Base-by-base conservation (phyloP, 2,113 vertebrate species). In the Ascaphus truei region DNA sequence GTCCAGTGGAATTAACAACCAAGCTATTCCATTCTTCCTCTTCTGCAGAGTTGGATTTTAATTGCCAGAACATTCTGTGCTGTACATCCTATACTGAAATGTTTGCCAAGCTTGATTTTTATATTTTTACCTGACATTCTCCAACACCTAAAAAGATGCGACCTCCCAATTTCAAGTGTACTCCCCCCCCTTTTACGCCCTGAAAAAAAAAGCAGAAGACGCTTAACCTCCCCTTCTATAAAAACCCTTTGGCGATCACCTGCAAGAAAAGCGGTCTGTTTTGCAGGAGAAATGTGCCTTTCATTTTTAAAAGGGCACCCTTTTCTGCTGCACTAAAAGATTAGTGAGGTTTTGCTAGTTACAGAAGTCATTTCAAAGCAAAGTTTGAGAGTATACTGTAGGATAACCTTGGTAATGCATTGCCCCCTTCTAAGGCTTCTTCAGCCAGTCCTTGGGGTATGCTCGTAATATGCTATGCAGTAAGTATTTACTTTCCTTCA, bases 41-140 rank as follows among this genome's bases (percentile, higher is more conserved):
- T 31, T 34, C 45, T 16, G 22, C 60, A n/a, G 13, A 48, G 33
- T 22, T 7, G 10, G 12, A 48, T 48, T 33, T n/a, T 33, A 16
- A 22, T 43, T 48, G 27, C 11, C 10, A 13, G 18, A 33, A 47
- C 6, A 50, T 15, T 33, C 30, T 45, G 45, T 20, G 22, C 30
- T 31, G 43, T 50, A 34, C 60, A 36, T 48, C 18, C 30, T 50
- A n/a, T 37, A 7, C 47, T 63, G 61, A 63, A 43, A 63, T 63
- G 48, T 62, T 16, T 23, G 20, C 27, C 30, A 43, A 63, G 20
- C 8, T 18, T 50, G 13, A 51, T 63, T 18, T 18, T 51, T 15
- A 13, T 34, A 51, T 33, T 20, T 30, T 51, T 63, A 48, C 13
- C 20, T 63, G 20, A 48, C 15, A 5, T 34, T 20, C 9, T 45